phyloP scores from a whole-genome alignment of 2,797 vertebrate genomes.

The Chromis chromis region DNA sequence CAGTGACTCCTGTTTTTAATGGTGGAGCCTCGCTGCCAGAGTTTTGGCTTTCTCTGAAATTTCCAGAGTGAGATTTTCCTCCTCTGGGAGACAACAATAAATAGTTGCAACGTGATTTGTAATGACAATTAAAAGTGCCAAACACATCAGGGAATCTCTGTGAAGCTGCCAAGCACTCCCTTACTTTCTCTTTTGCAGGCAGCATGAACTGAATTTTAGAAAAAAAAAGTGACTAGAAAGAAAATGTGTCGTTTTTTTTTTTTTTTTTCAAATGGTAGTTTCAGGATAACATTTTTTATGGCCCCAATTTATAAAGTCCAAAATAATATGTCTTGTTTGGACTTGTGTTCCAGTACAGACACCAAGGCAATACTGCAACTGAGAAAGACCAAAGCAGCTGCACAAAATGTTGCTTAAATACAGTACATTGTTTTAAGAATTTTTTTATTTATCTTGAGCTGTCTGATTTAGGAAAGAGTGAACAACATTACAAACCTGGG shows the following conservation, averaged over 20 bases:
- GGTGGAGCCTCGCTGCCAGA: not conserved
- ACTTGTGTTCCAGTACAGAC: not conserved
- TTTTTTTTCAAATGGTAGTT: too few species aligned
- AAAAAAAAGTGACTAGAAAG: not conserved
- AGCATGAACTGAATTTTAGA: not conserved
- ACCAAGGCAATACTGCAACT: not conserved
- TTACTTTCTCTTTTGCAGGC: not conserved
- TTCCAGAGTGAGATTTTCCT: constrained; percentile 1
- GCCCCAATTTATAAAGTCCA: too few species aligned
- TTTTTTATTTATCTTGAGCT: too few species aligned
- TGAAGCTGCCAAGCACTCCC: not conserved
- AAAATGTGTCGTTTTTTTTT: not conserved
- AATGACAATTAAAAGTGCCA: not conserved
- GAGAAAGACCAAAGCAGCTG: not conserved
- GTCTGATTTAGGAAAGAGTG: too few species aligned
- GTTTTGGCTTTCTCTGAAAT: constrained; percentile 11
- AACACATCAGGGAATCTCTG: constrained; percentile 5
- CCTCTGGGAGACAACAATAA: not conserved
- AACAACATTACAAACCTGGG: not conserved
- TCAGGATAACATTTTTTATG: too few species aligned
- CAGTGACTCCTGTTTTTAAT: constrained; percentile 5
- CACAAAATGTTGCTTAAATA: too few species aligned
- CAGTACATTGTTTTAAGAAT: not conserved
- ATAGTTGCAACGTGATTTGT: constrained; percentile 21
- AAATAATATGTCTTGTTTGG: not conserved